Percentiles rank a stretch among this genome's conserved stretches.
Evolutionary conservation across 2,888 invertebrate genomes (phyloP).

Genomic region (Yponomeuta plumbellus): DNA sequence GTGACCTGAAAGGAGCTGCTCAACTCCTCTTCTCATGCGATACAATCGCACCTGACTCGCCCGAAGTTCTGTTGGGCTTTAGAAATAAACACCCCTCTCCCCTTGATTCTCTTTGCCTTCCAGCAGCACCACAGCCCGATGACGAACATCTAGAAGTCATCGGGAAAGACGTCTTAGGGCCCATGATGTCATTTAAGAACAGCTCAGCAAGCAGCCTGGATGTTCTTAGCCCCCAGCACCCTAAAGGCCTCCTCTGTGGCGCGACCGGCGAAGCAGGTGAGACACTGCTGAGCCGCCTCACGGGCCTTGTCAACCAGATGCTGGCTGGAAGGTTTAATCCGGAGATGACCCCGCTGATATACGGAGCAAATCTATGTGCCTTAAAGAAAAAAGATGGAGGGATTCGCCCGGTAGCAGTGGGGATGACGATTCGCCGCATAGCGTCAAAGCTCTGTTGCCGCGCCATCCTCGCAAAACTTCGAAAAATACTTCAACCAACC

Average conservation of each 20-base stretch:
- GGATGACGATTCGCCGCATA: too few species aligned
- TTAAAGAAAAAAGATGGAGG: constrained; percentile 1
- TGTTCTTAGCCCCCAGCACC: constrained; percentile 15
- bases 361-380: constrained; percentile 10
- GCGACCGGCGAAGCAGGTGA: constrained; percentile 11
- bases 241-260: constrained; percentile 13
- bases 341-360: not conserved
- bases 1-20: too few species aligned
- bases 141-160: too few species aligned
- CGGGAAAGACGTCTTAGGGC: not conserved
- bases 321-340: constrained; percentile 3
- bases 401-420: too few species aligned
- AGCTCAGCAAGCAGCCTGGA: constrained; percentile 16
- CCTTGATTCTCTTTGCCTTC: too few species aligned
- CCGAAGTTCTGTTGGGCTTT: too few species aligned
- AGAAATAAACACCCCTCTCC: too few species aligned
- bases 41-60: too few species aligned
- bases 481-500: too few species aligned
- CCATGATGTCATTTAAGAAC: constrained; percentile 14
- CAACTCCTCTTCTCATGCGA: too few species aligned
- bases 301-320: constrained; percentile 14
- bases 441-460: too few species aligned
- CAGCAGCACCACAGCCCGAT: too few species aligned
- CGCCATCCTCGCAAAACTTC: not conserved
- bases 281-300: not conserved